A percentile compares a stretch with the other conserved stretches of the same genome.
phyloP scores from a whole-genome alignment of 2,113 vertebrate species.

The Spheniscus mendiculus region DNA sequence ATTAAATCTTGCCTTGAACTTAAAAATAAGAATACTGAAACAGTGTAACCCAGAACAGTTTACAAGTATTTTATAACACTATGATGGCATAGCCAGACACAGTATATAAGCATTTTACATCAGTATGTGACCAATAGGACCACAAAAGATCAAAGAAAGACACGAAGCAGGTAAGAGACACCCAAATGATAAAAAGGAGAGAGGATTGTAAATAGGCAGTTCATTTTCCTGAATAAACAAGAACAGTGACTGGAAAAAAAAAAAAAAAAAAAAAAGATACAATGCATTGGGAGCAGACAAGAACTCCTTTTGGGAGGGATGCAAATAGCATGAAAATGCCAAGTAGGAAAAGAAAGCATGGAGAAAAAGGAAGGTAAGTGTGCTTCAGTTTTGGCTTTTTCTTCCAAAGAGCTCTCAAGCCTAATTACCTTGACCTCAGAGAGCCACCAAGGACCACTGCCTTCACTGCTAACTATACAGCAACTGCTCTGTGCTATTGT shows the following conservation, averaged over 20 bases:
- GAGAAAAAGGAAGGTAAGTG: neutral
- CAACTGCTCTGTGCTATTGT: neutral
- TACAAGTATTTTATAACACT: neutral
- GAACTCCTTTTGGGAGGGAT: neutral
- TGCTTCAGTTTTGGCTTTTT: neutral
- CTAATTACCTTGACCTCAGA: neutral
- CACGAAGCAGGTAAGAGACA: fast-evolving
- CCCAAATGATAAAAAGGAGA: neutral
- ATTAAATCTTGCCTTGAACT: neutral
- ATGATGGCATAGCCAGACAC: neutral
- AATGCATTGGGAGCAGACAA: neutral
- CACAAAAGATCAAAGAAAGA: neutral
- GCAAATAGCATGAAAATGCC: neutral
- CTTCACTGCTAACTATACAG: neutral
- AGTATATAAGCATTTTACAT: neutral
- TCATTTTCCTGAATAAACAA: neutral
- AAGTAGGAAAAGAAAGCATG: neutral
- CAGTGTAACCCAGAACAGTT: neutral
- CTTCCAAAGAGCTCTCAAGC: neutral
- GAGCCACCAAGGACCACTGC: neutral
- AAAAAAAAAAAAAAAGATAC: neutral
- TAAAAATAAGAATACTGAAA: neutral
- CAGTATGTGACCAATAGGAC: neutral
- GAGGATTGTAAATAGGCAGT: neutral
- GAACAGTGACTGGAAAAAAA: neutral